Conservation (phyloP, 1,140 invertebrate genomes). For the Drosophila cardini region DNA sequence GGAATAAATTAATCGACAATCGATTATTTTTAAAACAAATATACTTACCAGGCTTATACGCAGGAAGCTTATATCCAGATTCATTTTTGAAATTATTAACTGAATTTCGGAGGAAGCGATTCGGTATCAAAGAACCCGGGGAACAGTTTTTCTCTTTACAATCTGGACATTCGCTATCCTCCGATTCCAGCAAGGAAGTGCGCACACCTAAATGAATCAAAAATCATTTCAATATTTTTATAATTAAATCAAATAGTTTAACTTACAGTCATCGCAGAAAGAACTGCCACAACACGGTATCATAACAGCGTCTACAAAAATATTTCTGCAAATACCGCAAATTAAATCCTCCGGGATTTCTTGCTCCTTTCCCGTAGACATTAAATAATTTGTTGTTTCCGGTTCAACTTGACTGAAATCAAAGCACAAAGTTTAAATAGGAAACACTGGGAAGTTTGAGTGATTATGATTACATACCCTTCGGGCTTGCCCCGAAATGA, state of each 20-base stretch:
- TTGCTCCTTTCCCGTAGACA: constrained; percentile 74
- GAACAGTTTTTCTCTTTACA: constrained; percentile 96
- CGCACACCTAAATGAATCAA: constrained; percentile 90
- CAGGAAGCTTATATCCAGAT: constrained; percentile 89
- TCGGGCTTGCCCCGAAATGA: constrained; percentile 94
- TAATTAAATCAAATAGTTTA: constrained; percentile 3
- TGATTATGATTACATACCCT: constrained; percentile 43
- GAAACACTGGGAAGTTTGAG: background rate
- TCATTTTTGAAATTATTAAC: constrained; percentile 96
- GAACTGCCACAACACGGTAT: constrained; percentile 98
- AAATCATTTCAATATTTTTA: background rate
- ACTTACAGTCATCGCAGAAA: constrained; percentile 99
- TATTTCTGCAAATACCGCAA: constrained; percentile 96
- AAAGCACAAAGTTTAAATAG: background rate
- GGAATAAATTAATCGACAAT: too few relatives aligned
- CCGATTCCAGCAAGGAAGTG: constrained; percentile 94
- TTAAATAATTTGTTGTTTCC: constrained; percentile 51
- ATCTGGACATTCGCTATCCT: constrained; percentile 97
- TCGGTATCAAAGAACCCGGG: constrained; percentile 96
- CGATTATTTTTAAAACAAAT: background rate
- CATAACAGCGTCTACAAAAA: constrained; percentile 98
- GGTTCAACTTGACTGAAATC: constrained; percentile 49
- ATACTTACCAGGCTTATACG: constrained; percentile 58
- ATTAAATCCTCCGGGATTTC: constrained; percentile 95
- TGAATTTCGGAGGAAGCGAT: constrained; percentile 94